Conservation (phyloP, 1,140 invertebrate species). For the Hormaphis cornu region DNA sequence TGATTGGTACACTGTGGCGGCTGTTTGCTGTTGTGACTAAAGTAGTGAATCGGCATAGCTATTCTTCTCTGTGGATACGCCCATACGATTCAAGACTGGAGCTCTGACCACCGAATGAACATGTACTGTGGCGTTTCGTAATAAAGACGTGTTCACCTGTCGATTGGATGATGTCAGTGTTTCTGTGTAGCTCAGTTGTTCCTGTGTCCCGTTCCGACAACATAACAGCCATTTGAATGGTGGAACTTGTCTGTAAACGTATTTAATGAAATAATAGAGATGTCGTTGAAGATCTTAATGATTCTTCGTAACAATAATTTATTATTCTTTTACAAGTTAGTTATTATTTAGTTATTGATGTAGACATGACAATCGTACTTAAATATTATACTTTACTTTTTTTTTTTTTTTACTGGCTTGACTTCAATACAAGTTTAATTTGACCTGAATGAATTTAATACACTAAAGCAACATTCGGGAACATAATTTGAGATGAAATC, state of each 20-base stretch:
- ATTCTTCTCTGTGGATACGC: constrained; percentile 15
- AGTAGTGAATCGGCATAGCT: constrained; percentile 24
- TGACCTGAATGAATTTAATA: too few species aligned
- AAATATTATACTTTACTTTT: background rate
- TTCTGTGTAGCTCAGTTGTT: constrained; percentile 33
- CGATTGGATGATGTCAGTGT: constrained; percentile 34
- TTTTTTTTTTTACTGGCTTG: too few species aligned
- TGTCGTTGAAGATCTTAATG: background rate
- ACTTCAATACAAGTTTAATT: too few species aligned
- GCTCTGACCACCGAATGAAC: constrained; percentile 25
- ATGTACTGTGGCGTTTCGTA: constrained; percentile 21
- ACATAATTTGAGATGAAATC: too few species aligned
- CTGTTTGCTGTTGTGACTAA: too few species aligned
- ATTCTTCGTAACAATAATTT: background rate
- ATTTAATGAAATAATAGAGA: background rate
- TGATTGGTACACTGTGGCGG: background rate
- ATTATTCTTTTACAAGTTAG: background rate
- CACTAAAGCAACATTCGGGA: too few species aligned
- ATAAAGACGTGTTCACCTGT: constrained; percentile 24
- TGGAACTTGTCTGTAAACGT: constrained; percentile 32
- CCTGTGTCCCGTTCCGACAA: constrained; percentile 25
- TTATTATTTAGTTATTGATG: background rate
- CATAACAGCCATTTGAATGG: constrained; percentile 33
- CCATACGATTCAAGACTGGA: constrained; percentile 14
- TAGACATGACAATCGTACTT: background rate